Conservation (phyloP, 1,140 invertebrate genomes). For the Drosophila pseudoobscura region DNA sequence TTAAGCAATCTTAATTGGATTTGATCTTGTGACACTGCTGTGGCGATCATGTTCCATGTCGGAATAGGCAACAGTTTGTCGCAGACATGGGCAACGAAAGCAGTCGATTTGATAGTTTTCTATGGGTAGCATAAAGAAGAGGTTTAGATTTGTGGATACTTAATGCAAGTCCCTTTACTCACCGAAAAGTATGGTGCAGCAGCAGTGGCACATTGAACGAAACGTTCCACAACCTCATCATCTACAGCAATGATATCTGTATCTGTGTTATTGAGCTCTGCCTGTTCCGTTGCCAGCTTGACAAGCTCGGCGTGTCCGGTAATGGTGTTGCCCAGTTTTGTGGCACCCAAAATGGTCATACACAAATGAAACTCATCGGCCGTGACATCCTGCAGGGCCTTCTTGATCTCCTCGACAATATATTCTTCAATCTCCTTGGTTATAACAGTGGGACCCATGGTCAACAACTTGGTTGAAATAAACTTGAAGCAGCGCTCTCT, state of each 20-base stretch:
- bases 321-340: conserved; percentile 91
- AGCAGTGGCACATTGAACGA: conserved; percentile 93
- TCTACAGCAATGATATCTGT: conserved; percentile 92
- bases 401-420: conserved; percentile 93
- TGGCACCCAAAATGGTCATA: conserved; percentile 92
- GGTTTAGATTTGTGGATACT: conserved; percentile 32
- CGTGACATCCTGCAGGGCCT: conserved; percentile 94
- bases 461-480: conserved; percentile 91
- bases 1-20: conserved; percentile 93
- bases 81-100: conserved; percentile 94
- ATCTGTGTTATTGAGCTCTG: conserved; percentile 88
- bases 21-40: conserved; percentile 87
- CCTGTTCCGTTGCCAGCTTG: conserved; percentile 92
- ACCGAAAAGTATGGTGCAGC: conserved; percentile 94
- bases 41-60: conserved; percentile 85
- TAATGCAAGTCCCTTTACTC: conserved; percentile 83
- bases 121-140: conserved; percentile 84
- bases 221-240: conserved; percentile 89
- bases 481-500: conserved; percentile 95
- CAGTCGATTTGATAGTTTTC: conserved; percentile 93
- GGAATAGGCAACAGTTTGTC: conserved; percentile 90
- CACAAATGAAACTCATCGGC: conserved; percentile 96
- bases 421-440: conserved; percentile 94
- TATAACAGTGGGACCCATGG: conserved; percentile 90
- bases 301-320: conserved; percentile 94